Evolutionary conservation across 1,140 invertebrate genomes (phyloP), one percentile per base, ranked within the genome.

Genomic region (Leptinotarsa defecta): DNA sequence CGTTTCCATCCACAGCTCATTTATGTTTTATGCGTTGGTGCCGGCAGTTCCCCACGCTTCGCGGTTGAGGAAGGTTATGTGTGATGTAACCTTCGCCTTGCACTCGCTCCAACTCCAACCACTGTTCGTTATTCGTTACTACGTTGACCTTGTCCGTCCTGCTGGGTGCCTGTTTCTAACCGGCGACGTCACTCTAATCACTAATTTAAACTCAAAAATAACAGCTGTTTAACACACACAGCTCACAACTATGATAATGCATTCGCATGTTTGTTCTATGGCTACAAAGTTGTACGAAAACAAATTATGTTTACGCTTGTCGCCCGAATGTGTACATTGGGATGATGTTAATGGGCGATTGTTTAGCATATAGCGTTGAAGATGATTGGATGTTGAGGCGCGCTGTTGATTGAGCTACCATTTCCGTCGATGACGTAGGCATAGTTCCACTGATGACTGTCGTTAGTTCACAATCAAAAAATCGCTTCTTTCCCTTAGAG

Each of bases 51-150:
- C 63, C 64, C 24, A 74, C 52, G 52, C 52, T 49, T 43, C 68
- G 68, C 73, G 68, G 68, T 79, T 79, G 78, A 77, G 78, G 74
- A 79, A 79, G 78, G 78, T 79, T 79, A 79, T 69, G 78, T 76
- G 70, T 61, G 68, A 61, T 74, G 69, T 78, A 80, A 80, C 79
- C 79, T 80, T 80, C 76, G 79, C 79, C 79, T 80, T 80, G 78
- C 65, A 78, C 77, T 74, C 76, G 72, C 64, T 49, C 61, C 24
- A n/a, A 20, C 20, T 62, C 34, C 34, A 43, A 43, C 52, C 52
- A 57, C 15, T 19, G 15, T 17, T 19, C n/a, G 52, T 57, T 57
- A 19, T 57, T 68, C 72, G 74, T 49, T 75, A 73, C 73, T 73
- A 69, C 61, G 22, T 43, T 64, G 71, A 72, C 71, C 71, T 72